Conservation (phyloP, 1,140 invertebrate genomes). For the Drosophila pruinosa region DNA sequence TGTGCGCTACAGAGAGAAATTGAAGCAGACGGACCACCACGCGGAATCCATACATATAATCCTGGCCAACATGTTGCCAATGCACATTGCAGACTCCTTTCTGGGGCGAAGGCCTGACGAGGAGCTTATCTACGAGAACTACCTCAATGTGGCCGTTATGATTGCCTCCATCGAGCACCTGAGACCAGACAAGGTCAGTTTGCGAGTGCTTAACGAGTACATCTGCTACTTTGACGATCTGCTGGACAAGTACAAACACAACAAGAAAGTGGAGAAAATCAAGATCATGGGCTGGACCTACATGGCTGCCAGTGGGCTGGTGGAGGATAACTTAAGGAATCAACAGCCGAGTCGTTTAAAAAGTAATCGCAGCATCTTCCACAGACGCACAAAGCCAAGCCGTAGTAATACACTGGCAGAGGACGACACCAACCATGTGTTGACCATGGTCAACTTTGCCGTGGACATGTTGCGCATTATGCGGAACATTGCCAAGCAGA, state of each 20-base stretch:
- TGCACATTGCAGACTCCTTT: slow-evolving; percentile 91
- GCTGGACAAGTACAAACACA: slow-evolving; percentile 28
- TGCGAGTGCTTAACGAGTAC: slow-evolving; percentile 92
- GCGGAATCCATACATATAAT: slow-evolving; percentile 91
- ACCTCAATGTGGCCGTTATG: slow-evolving; percentile 92
- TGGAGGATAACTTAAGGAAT: slow-evolving; percentile 62
- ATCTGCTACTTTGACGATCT: slow-evolving; percentile 92
- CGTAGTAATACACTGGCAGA: too few species aligned
- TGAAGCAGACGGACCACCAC: slow-evolving; percentile 89
- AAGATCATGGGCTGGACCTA: slow-evolving; percentile 96
- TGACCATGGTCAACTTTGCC: slow-evolving; percentile 40
- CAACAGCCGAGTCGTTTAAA: background rate
- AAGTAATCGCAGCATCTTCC: background rate
- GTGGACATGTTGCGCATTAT: slow-evolving; percentile 37
- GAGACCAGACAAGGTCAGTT: slow-evolving; percentile 85
- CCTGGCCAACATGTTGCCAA: slow-evolving; percentile 92
- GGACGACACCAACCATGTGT: slow-evolving; percentile 5
- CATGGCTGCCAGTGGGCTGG: slow-evolving; percentile 95
- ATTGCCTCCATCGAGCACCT: slow-evolving; percentile 94
- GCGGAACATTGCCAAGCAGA: slow-evolving; percentile 19
- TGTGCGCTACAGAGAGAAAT: slow-evolving; percentile 84
- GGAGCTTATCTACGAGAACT: slow-evolving; percentile 91
- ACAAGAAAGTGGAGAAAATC: slow-evolving; percentile 90
- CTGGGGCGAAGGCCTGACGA: slow-evolving; percentile 86
- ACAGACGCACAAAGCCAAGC: too few species aligned